Evolutionary conservation across 2,888 invertebrate species (phyloP).

Genomic region (Ectemnius continuus): DNA sequence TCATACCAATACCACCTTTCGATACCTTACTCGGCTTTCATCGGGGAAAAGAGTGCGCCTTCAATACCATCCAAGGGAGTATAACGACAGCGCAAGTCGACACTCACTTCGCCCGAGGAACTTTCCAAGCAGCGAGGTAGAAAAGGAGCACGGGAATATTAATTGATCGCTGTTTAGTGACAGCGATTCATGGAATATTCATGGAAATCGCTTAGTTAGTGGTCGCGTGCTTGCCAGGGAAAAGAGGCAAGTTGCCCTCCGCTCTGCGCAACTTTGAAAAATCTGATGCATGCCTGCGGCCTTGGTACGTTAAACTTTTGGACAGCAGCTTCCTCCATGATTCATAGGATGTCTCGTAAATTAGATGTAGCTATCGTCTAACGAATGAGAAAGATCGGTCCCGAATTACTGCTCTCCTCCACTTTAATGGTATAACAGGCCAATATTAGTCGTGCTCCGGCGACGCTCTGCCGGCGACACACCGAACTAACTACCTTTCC

Average conservation of each 20-base stretch:
- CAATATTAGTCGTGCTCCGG: too few relatives aligned
- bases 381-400: constrained; percentile 41
- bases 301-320: constrained; percentile 32
- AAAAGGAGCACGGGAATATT: neutral
- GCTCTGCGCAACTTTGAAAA: constrained; percentile 9
- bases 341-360: constrained; percentile 46
- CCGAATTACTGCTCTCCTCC: constrained; percentile 23
- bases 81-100: too few relatives aligned
- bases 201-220: too few relatives aligned
- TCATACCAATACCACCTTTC: neutral
- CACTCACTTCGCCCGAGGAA: neutral
- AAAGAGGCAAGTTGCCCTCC: constrained; percentile 6
- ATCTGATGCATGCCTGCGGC: constrained; percentile 15
- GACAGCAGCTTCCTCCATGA: constrained; percentile 33
- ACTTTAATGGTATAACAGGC: too few relatives aligned
- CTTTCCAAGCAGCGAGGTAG: neutral
- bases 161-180: neutral
- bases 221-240: neutral
- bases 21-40: too few relatives aligned
- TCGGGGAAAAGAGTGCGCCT: too few relatives aligned
- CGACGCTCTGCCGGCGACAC: too few relatives aligned
- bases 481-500: neutral
- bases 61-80: too few relatives aligned
- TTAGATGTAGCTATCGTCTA: constrained; percentile 35
- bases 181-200: too few relatives aligned